Base-by-base conservation (phyloP, 2,113 vertebrate species). In the Narcine bancroftii region DNA sequence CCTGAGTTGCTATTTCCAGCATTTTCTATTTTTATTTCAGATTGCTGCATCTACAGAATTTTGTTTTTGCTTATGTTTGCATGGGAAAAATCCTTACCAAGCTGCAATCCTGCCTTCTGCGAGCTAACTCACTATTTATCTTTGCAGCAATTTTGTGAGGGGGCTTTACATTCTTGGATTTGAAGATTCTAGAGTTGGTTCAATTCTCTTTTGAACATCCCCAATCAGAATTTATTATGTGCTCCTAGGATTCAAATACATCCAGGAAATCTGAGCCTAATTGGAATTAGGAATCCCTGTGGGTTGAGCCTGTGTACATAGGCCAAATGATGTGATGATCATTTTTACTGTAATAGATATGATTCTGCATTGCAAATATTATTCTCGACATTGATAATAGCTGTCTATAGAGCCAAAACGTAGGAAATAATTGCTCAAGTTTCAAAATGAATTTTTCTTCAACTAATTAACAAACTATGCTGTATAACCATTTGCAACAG, bases 361-460 rank as follows among this genome's bases (percentile, higher is more conserved):
- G 50, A 81, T 47, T 50, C 45, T 50, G 45, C 29, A 50, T 33
- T 24, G 3, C 77, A 47, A 29, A 81, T 53, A 47, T 47, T 81
- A 77, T 45, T 26, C 19, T 0, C 29, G 6, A 47, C 9, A 45
- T 6, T 81, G 26, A 50, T 26, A 81, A 56, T 56, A 56, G 29
- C 29, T 85, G 81, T 56, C 81, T 56, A 33, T 33, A 19, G 81
- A 6, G 33, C 56, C 33, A 56, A 53, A 53, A 36, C n/a, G 56
- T 53, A 56, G 50, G n/a, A 85, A 53, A 56, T 85, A 85, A 56
- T 85, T 85, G 81, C 13, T 56, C 50, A 85, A 24, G 81, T 85
- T 85, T 85, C 50, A 85, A 85, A n/a, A 56, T 15, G 15, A 56
- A 33, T 83, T 81, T 10, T 81, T 81, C 77, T 60, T 19, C 5